Conservation (phyloP, 2,113 vertebrate genomes). For the Thamnaconus septentrionalis region DNA sequence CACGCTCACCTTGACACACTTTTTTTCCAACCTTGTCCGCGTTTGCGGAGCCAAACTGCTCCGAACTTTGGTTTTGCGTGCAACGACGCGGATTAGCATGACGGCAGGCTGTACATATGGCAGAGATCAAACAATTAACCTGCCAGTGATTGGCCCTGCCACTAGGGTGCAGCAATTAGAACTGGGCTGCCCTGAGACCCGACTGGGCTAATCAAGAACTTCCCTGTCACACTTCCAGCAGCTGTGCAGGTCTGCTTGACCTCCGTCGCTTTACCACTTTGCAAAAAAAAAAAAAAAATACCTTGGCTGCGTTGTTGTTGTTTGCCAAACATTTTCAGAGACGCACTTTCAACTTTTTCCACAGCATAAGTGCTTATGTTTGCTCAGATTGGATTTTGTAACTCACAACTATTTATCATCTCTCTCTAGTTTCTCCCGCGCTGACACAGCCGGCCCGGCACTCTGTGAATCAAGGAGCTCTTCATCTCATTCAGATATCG, state of each 20-base stretch:
- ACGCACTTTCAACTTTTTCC: no score
- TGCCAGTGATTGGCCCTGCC: conserved; percentile 65
- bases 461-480: conserved; percentile 43
- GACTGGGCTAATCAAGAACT: conserved; percentile 42
- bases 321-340: no score
- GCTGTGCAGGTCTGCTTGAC: conserved; percentile 42
- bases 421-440: conserved; percentile 12
- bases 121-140: conserved; percentile 78
- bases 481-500: conserved; percentile 59
- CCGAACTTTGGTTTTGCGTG: conserved; percentile 16
- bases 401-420: conserved; percentile 39
- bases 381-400: neutral
- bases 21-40: neutral
- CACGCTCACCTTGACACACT: conserved; percentile 7
- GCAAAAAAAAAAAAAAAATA: neutral
- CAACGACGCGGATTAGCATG: conserved; percentile 49
- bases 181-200: conserved; percentile 64
- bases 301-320: no score
- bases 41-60: no score
- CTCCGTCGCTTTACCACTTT: conserved; percentile 17
- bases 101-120: conserved; percentile 67
- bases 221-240: conserved; percentile 25
- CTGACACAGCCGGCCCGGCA: conserved; percentile 33
- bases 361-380: no score
- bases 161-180: conserved; percentile 69